Evolutionary conservation across 2,113 vertebrate genomes (phyloP), one percentile per base, ranked within the genome.

Genomic region (Neolamprologus longior): DNA sequence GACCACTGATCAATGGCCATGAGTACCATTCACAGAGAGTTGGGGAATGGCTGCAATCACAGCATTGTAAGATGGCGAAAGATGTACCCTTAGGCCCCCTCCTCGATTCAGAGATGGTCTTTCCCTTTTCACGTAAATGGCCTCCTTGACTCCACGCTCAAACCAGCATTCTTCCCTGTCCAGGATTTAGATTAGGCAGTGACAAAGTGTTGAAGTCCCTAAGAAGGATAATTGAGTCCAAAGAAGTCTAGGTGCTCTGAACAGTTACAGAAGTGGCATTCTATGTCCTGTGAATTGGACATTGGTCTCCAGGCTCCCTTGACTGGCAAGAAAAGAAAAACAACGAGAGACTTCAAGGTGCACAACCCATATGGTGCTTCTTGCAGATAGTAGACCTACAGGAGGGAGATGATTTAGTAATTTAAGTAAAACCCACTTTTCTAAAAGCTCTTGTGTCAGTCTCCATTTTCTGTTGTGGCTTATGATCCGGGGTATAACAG

Each of bases 31-130:
- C 12, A 42, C 12, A 42, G 12, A 42, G 40, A 42, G 5, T 42
- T 42, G 40, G 40, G 0, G 40, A 42, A 6, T 13, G 12, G 28
- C 28, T 31, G 28, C 28, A 31, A 31, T 31, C 28, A 31, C 28
- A 31, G 28, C 28, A 31, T 31, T 31, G 28, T 31, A 31, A 31
- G 28, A 31, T 28, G 28, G 28, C 5, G 28, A 28, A 28, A 28
- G 28, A 28, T 28, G 5, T 28, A 28, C 28, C 28, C 40, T 42
- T 42, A 42, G 12, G 40, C 40, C 0, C 12, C 40, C 40, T 42
- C 40, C 40, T 42, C 1, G 5, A 42, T 42, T 3, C 40, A 42
- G 40, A 42, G 5, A 42, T 13, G 40, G 12, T 42, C 40, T 42
- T 42, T 42, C 12, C 40, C 5, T 42, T 42, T 42, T 42, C 40